phyloP scores from a whole-genome alignment of 2,888 invertebrate species.

The Hydrotaea diabolus region DNA sequence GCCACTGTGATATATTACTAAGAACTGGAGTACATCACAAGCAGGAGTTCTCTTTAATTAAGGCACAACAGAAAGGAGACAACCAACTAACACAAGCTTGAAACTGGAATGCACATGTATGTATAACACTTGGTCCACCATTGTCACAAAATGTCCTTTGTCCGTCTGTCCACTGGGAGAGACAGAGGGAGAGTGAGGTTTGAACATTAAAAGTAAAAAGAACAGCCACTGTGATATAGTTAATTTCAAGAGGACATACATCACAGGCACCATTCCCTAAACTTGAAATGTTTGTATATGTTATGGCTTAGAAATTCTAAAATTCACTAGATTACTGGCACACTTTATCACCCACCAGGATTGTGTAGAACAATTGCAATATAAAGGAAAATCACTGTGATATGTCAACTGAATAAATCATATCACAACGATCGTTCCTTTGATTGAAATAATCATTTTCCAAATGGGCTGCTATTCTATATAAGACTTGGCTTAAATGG shows the following conservation, averaged over 20 bases:
- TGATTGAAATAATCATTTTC: conserved; percentile 54
- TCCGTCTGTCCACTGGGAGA: too few relatives aligned
- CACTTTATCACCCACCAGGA: too few relatives aligned
- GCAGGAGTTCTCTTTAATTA: conserved; percentile 74
- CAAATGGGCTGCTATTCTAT: too few relatives aligned
- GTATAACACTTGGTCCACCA: not conserved
- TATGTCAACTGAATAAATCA: conserved; percentile 74
- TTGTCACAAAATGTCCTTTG: not conserved
- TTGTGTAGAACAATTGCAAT: conserved; percentile 70
- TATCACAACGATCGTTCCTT: conserved; percentile 81
- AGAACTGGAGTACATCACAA: conserved; percentile 72
- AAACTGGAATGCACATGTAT: too few relatives aligned
- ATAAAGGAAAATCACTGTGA: conserved; percentile 81
- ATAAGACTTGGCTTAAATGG: too few relatives aligned
- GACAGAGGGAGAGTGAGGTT: too few relatives aligned
- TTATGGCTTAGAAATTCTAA: too few relatives aligned
- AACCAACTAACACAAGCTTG: not conserved
- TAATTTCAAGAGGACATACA: conserved; percentile 69
- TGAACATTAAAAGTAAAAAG: conserved; percentile 75
- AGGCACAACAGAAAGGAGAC: conserved; percentile 66
- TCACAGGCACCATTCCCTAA: conserved; percentile 77
- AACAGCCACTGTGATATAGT: conserved; percentile 81
- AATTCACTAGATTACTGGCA: too few relatives aligned
- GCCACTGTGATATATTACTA: conserved; percentile 79
- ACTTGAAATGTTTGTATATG: conserved; percentile 60